Evolutionary conservation across 1,140 invertebrate species (phyloP), one percentile per base, ranked within the genome.

Genomic region (Bactericera cockerelli): DNA sequence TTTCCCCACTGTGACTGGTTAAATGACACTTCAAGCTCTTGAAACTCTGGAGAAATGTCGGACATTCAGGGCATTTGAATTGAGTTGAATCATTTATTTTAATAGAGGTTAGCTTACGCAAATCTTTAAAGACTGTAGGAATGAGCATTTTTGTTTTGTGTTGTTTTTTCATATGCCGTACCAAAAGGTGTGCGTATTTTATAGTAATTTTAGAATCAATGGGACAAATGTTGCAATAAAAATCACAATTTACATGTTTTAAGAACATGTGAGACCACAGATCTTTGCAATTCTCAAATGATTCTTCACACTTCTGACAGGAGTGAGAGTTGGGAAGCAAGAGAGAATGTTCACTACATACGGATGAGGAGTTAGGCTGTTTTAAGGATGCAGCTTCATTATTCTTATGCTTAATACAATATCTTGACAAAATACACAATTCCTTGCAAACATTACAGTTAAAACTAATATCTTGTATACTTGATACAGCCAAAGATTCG

Each of bases 1-100:
- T 71, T 67, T 75, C 74, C 25, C 72, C 73, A 0, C 76, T 78
- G 64, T 80, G 78, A 19, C 78, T 77, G 42, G 76, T 72, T 8
- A 77, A 70, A 62, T 80, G 78, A 54, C 63, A 62, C 42, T 60
- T 59, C 24, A 73, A 68, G 59, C n/a, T 49, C n/a, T 22, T 19
- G 19, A 49, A 19, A 49, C 3, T 49, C 19, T 49, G n/a, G 3
- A 49, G n/a, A 49, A 49, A 4, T 6, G 42, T 16, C 3, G n/a
- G n/a, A n/a, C 42, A 49, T 4, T 49, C 42, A 19, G 42, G 42
- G 19, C 42, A 49, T 49, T 49, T 49, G n/a, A 10, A 49, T 16
- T 22, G 42, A 19, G 42, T 49, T 4, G 19, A 6, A 49, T 49
- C n/a, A 8, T 49, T 49, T 8, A 49, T 22, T 19, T 6, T 49